These are phyloP conservation scores for Acomys russatus DNA, from an alignment of 2,797 vertebrate genomes.

Conservation along the genomic window DNA sequence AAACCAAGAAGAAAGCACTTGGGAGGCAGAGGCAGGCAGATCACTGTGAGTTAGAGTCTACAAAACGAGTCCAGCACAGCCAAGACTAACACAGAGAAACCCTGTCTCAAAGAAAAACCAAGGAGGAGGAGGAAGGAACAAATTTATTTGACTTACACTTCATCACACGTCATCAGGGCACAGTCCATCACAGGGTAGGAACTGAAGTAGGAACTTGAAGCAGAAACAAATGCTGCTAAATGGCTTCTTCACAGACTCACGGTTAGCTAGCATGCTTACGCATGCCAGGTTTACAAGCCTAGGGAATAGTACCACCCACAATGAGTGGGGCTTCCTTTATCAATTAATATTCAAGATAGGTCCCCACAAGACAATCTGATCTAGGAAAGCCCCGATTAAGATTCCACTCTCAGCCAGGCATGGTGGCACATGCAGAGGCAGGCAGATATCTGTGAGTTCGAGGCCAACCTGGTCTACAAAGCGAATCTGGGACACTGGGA, in stretches of 20 bases:
- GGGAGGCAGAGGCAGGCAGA: too few relatives aligned
- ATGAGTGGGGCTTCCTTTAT: background rate
- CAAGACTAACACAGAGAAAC: too few relatives aligned
- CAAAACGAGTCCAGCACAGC: too few relatives aligned
- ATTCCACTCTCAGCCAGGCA: background rate
- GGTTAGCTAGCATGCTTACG: background rate
- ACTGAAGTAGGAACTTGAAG: background rate
- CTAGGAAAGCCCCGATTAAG: background rate
- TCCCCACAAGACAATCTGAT: background rate
- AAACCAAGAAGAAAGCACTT: too few relatives aligned
- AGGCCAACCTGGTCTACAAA: too few relatives aligned
- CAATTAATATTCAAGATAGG: background rate
- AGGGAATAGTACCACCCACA: background rate
- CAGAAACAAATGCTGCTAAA: background rate
- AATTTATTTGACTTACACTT: background rate
- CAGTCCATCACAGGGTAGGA: background rate
- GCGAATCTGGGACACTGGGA: too few relatives aligned
- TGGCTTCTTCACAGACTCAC: background rate
- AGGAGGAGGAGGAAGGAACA: background rate
- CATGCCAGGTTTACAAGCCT: background rate
- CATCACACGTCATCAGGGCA: background rate
- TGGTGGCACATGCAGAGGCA: too few relatives aligned
- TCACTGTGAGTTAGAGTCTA: too few relatives aligned
- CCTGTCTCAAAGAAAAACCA: background rate
- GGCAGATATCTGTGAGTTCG: too few relatives aligned